phyloP scores from a whole-genome alignment of 2,888 invertebrate genomes.

The Lithophane semibrunnea region DNA sequence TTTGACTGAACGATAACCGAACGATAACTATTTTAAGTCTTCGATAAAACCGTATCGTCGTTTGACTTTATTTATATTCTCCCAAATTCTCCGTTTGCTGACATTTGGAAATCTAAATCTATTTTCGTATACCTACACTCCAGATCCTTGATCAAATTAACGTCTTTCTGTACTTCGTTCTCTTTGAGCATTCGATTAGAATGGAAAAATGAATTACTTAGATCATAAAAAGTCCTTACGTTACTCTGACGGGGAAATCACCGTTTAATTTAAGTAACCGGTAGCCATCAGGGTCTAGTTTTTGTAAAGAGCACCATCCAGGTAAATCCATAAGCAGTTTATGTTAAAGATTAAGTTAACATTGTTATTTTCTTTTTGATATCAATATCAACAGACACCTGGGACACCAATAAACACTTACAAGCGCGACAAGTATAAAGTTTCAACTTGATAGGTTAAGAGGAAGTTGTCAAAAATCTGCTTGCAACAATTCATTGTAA shows the following conservation, averaged over 20 bases:
- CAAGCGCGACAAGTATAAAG: too few relatives aligned
- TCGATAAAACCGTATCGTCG: background rate
- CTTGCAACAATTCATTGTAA: background rate
- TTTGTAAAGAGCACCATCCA: background rate
- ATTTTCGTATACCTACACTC: conserved; percentile 3
- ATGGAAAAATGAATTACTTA: conserved; percentile 6
- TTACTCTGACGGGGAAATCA: background rate
- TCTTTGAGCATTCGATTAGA: conserved; percentile 14
- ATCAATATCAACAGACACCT: background rate
- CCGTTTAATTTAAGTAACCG: background rate
- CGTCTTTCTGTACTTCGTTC: conserved; percentile 13
- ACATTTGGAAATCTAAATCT: conserved; percentile 6
- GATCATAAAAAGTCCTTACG: background rate
- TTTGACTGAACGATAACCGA: conserved; percentile 1
- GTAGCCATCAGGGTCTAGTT: background rate
- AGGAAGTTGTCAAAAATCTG: background rate
- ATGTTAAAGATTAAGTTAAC: background rate
- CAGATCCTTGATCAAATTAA: conserved; percentile 3
- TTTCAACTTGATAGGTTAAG: background rate
- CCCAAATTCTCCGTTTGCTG: conserved; percentile 3
- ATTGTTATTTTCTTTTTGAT: background rate
- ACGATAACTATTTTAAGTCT: background rate
- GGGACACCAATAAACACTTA: background rate
- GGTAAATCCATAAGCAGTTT: background rate
- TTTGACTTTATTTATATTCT: background rate